Percentiles rank a stretch among this genome's conserved stretches.
Conservation (phyloP, 2,888 invertebrate species). For the Cephus runcator region DNA sequence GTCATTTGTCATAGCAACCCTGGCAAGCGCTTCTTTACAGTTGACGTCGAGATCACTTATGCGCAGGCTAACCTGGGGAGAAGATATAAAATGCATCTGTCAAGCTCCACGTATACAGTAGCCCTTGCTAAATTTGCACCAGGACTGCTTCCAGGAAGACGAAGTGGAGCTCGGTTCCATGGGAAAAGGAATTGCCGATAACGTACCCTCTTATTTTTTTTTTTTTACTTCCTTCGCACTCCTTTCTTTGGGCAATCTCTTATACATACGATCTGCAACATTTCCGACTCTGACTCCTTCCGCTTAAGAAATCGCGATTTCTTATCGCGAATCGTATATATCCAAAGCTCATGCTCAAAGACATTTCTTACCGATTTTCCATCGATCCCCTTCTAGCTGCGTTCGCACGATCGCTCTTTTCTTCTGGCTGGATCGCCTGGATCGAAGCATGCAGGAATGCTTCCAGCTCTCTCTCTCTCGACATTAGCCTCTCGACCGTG, state of each 20-base stretch:
- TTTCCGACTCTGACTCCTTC: neutral
- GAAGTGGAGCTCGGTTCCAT: neutral
- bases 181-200: neutral
- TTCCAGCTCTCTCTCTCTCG: constrained; percentile 29
- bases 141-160: neutral
- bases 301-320: neutral
- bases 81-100: constrained; percentile 49
- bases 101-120: constrained; percentile 29
- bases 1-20: constrained; percentile 44
- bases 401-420: neutral
- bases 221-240: neutral
- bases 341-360: neutral
- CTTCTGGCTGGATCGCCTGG: neutral
- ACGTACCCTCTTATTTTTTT: neutral
- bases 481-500: constrained; percentile 31
- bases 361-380: neutral
- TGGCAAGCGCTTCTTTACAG: constrained; percentile 33
- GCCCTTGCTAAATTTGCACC: neutral
- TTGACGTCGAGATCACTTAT: constrained; percentile 24
- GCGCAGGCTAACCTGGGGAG: constrained; percentile 15
- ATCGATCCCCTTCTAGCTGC: neutral
- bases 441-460: constrained; percentile 49
- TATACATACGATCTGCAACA: neutral
- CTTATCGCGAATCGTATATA: neutral
- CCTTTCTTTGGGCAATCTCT: neutral